A percentile compares a stretch with the other conserved stretches of the same genome.
Conservation (phyloP, 2,113 vertebrate species). For the Microcebus jonahi region DNA sequence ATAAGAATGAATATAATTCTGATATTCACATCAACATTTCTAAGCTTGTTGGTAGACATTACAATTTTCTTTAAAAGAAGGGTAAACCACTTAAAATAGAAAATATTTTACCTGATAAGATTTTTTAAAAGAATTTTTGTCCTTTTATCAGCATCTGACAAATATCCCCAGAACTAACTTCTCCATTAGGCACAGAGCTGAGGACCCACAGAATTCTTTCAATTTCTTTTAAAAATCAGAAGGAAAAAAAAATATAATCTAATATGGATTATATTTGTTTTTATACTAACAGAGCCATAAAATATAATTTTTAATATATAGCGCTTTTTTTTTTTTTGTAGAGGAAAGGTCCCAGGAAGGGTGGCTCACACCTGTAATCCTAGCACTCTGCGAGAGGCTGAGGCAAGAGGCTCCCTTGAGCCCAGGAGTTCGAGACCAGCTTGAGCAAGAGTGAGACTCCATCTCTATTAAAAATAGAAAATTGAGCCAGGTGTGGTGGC, state of each 20-base stretch:
- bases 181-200: not conserved
- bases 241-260: not conserved
- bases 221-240: constrained; percentile 38
- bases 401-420: no score
- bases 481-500: no score
- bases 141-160: not conserved
- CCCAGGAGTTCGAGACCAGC: no score
- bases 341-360: not conserved
- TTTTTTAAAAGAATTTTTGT: not conserved
- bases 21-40: not conserved
- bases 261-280: not conserved
- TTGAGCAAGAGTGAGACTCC: no score
- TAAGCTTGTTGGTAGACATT: not conserved
- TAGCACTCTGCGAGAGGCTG: no score
- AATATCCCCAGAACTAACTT: not conserved
- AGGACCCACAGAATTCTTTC: not conserved
- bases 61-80: constrained; percentile 38
- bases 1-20: not conserved
- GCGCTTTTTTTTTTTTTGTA: no score
- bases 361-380: no score
- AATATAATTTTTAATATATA: not conserved
- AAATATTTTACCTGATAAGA: not conserved
- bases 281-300: not conserved
- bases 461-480: no score
- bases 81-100: not conserved